Evolutionary conservation across 2,797 vertebrate genomes (phyloP).

Genomic region (Neosilurus mollespiculum): DNA sequence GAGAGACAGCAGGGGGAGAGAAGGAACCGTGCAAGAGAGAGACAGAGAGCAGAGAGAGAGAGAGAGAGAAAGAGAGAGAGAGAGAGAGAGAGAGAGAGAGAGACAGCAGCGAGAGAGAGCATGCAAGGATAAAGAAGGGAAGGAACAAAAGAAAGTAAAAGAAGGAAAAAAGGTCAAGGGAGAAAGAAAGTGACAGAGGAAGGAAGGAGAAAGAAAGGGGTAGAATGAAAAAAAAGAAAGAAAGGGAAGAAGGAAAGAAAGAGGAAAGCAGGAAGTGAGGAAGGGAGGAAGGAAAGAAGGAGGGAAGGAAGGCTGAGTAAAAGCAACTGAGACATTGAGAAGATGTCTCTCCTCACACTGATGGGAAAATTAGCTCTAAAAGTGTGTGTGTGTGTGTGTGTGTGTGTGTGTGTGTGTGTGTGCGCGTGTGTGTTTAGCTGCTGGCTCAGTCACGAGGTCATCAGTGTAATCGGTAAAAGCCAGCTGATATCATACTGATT

Average conservation of each 20-base stretch:
- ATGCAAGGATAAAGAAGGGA: no score
- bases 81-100: no score
- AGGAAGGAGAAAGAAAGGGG: not conserved
- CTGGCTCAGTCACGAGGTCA: not conserved
- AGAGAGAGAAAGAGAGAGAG: no score
- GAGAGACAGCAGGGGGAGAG: no score
- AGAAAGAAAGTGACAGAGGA: not conserved
- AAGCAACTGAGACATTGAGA: not conserved
- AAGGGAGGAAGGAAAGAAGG: not conserved
- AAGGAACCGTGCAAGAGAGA: no score
- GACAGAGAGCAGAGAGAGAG: no score
- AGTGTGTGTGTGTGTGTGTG: slow-evolving; percentile 13
- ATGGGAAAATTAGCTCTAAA: not conserved
- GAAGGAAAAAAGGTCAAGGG: not conserved
- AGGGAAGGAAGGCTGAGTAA: not conserved
- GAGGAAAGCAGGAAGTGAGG: no score
- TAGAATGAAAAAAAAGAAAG: no score
- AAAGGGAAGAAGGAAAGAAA: not conserved
- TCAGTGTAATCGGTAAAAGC: not conserved
- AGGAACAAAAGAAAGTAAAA: no score
- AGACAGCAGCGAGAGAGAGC: no score
- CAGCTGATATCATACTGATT: not conserved
- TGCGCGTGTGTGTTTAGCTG: not conserved
- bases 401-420: slow-evolving; percentile 2
- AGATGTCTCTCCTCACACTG: not conserved